Evolutionary conservation across 2,888 invertebrate species (phyloP), one percentile per base, ranked within the genome.

Genomic region (Hypolimnas misippus): DNA sequence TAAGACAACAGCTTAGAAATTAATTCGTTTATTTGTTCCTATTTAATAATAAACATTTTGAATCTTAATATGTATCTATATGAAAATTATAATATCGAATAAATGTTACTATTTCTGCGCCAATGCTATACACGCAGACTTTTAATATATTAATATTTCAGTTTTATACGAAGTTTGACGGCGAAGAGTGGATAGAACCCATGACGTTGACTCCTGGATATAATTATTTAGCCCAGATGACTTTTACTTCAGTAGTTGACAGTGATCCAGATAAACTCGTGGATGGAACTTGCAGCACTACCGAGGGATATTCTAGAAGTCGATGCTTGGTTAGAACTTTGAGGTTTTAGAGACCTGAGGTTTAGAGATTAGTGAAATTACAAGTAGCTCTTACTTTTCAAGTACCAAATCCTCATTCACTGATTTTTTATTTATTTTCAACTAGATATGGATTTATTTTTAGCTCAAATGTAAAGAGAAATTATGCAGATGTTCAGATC

Each of bases 401-500:
- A n/a, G n/a, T n/a, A n/a, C n/a, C n/a, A n/a, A n/a, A n/a, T n/a
- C n/a, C n/a, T n/a, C n/a, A n/a, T n/a, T n/a, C n/a, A n/a, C n/a
- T n/a, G n/a, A n/a, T n/a, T n/a, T n/a, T n/a, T n/a, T n/a, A n/a
- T n/a, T n/a, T n/a, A n/a, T n/a, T n/a, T n/a, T n/a, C n/a, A n/a
- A n/a, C n/a, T n/a, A n/a, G n/a, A n/a, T 35, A 8, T 8, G 12
- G 2, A 35, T 25, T 35, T 56, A 58, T 59, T 78, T 74, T 3
- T 68, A 90, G 90, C 57, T 73, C 0, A 69, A 73, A 57, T 90
- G 89, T 67, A 78, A 74, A 12, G 88, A 90, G 64, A 67, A 54
- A 5, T 63, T 67, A 2, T 91, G 90, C 65, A 83, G 86, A 0
- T 91, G 91, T 59, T 73, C 75, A 0, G 84, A 89, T 54, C 85